Conservation (phyloP, 1,140 invertebrate genomes). For the Pinna nobilis region DNA sequence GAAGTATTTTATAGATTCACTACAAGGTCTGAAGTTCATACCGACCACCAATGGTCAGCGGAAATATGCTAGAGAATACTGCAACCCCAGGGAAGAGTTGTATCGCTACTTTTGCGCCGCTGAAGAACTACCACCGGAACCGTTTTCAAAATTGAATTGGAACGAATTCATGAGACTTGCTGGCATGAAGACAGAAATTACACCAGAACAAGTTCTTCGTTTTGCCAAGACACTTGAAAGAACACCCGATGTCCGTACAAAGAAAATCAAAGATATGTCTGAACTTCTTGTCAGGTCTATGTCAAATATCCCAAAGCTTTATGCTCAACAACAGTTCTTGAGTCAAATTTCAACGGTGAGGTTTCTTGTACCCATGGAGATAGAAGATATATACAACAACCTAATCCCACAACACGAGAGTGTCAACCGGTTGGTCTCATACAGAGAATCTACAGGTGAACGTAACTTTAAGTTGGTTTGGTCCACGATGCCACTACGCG, state of each 20-base stretch:
- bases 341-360: not conserved
- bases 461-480: too few relatives aligned
- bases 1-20: not conserved
- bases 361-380: not conserved
- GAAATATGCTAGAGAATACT: not conserved
- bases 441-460: too few relatives aligned
- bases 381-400: not conserved
- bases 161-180: constrained; percentile 25
- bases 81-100: constrained; percentile 33
- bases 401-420: too few relatives aligned
- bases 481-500: too few relatives aligned
- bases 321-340: too few relatives aligned
- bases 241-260: not conserved
- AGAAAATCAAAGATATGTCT: not conserved
- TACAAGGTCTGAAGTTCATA: not conserved
- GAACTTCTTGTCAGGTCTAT: not conserved
- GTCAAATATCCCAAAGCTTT: not conserved
- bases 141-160: constrained; percentile 13
- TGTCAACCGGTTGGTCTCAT: too few relatives aligned
- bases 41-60: too few relatives aligned
- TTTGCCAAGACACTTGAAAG: constrained; percentile 11
- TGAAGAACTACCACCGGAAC: not conserved
- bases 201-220: constrained; percentile 31
- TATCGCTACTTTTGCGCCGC: constrained; percentile 13
- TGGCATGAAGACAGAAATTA: constrained; percentile 17